phyloP scores from a whole-genome alignment of 2,888 invertebrate genomes.

The Ommatoiulus sabulosus region DNA sequence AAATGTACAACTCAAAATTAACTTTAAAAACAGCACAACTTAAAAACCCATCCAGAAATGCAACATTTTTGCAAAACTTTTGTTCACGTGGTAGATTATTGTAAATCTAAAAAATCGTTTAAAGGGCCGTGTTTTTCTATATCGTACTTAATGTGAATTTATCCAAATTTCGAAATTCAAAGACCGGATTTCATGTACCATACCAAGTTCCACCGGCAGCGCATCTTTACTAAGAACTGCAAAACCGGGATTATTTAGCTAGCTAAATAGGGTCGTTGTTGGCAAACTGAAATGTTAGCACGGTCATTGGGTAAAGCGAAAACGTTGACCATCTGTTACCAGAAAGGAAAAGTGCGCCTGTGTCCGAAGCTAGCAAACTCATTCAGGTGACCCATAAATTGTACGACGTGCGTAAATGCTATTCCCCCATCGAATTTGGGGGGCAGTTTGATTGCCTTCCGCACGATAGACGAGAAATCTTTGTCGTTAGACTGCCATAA shows the following conservation, averaged over 20 bases:
- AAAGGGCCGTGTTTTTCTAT: too few relatives aligned
- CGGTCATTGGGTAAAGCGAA: slow-evolving; percentile 44
- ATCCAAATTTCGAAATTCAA: too few relatives aligned
- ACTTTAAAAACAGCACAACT: too few relatives aligned
- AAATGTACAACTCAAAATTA: too few relatives aligned
- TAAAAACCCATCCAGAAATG: too few relatives aligned
- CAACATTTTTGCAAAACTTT: too few relatives aligned
- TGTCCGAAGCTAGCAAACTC: slow-evolving; percentile 42
- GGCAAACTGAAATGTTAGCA: slow-evolving; percentile 31
- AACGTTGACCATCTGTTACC: slow-evolving; percentile 50
- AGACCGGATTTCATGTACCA: too few relatives aligned
- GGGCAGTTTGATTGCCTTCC: slow-evolving; percentile 35
- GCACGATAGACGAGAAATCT: slow-evolving; percentile 45
- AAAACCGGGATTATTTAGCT: not conserved
- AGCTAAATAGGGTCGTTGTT: not conserved
- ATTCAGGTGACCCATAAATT: slow-evolving; percentile 52
- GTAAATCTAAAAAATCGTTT: too few relatives aligned
- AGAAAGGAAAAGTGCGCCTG: not conserved
- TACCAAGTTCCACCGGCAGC: not conserved
- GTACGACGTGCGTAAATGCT: slow-evolving; percentile 45
- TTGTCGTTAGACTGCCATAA: slow-evolving; percentile 29
- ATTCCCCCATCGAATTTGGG: slow-evolving; percentile 35
- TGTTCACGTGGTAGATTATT: too few relatives aligned
- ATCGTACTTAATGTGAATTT: too few relatives aligned
- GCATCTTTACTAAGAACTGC: not conserved